phyloP scores from a whole-genome alignment of 2,113 vertebrate genomes.

The Lepus americanus region DNA sequence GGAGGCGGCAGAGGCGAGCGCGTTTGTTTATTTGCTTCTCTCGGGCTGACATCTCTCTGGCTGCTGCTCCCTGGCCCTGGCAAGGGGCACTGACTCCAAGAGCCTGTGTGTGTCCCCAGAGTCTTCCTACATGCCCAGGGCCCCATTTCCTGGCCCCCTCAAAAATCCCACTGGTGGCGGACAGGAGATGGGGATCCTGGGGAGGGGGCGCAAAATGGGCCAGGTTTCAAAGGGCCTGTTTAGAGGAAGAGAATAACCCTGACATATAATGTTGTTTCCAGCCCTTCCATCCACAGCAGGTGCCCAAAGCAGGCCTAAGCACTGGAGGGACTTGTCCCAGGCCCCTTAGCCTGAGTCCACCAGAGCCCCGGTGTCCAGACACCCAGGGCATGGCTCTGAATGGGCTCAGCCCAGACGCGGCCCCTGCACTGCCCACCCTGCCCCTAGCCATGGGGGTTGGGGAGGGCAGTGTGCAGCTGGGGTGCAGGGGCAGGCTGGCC shows the following conservation, averaged over 20 bases:
- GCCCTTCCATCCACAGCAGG: neutral
- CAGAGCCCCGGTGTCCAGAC: neutral
- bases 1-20: neutral
- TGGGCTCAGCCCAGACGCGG: neutral
- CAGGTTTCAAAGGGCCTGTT: neutral
- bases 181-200: neutral
- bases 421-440: too few species aligned
- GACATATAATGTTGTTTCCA: neutral
- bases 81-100: neutral
- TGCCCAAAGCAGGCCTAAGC: rapidly evolving
- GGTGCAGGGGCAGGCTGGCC: neutral
- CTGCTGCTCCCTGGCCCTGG: neutral
- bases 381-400: rapidly evolving
- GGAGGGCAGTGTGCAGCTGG: neutral
- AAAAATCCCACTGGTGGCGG: neutral
- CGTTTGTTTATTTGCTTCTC: constrained; percentile 62
- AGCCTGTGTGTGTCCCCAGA: neutral
- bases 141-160: neutral
- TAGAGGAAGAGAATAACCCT: neutral
- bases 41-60: neutral
- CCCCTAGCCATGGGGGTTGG: too few species aligned
- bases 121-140: neutral
- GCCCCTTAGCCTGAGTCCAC: neutral
- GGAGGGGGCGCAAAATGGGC: neutral
- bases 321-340: neutral